A percentile compares a stretch with the other conserved stretches of the same genome.
Conservation (phyloP, 2,113 vertebrate species). For the Ochotona curzoniae region DNA sequence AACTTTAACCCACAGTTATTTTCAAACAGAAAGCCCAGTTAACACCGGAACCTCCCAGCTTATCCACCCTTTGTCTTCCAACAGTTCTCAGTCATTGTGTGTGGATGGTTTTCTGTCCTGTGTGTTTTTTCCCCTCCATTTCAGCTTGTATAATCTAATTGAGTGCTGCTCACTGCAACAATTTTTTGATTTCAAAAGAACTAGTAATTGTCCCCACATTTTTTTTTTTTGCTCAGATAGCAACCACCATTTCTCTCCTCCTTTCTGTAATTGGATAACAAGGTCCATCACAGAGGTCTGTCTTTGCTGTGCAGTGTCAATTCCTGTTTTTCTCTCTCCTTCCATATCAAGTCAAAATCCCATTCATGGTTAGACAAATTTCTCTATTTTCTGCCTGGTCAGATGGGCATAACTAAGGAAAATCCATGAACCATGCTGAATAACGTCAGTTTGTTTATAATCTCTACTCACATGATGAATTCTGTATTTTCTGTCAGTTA, state of each 20-base stretch:
- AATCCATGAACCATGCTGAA: background rate
- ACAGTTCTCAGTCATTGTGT: background rate
- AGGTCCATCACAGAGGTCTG: background rate
- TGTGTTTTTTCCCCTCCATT: background rate
- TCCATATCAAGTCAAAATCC: background rate
- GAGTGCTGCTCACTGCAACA: background rate
- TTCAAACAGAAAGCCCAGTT: background rate
- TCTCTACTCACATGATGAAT: background rate
- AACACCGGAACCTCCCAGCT: background rate
- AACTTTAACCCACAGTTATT: too few relatives aligned
- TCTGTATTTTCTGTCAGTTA: background rate
- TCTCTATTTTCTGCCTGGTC: background rate
- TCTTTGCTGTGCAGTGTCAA: background rate
- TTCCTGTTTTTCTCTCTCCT: background rate
- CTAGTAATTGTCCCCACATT: background rate
- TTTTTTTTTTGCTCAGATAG: background rate
- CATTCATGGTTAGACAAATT: background rate
- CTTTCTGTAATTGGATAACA: background rate
- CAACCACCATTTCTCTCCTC: background rate
- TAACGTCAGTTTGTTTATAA: background rate
- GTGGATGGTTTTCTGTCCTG: background rate
- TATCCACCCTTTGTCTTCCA: background rate
- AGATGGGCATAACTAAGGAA: background rate
- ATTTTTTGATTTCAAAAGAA: background rate
- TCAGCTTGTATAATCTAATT: background rate